phyloP scores from a whole-genome alignment of 92 coral and sea anemone genomes.

The Zoanthus solanderi region DNA sequence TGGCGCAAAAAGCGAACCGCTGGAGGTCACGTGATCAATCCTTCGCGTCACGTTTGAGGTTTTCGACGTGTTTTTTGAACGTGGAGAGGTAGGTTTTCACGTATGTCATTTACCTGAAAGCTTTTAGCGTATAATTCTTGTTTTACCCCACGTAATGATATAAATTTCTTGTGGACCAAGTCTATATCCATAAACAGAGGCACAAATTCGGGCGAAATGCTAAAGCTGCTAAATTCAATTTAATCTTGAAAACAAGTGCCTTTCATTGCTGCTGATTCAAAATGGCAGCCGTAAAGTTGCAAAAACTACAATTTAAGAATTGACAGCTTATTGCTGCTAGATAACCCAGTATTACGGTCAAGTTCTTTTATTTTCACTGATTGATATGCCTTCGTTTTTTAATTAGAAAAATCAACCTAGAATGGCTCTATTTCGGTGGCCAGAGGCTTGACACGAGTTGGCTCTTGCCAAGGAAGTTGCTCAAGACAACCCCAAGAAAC shows the following conservation, averaged over 20 bases:
- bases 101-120: slow-evolving; percentile 61
- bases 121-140: slow-evolving; percentile 56
- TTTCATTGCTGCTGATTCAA: slow-evolving; percentile 46
- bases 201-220: slow-evolving; percentile 46
- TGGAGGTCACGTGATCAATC: slow-evolving; percentile 3
- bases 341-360: slow-evolving; percentile 43
- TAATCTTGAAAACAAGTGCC: slow-evolving; percentile 37
- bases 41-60: slow-evolving; percentile 53
- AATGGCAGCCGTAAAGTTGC: slow-evolving; percentile 50
- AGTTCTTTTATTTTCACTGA: slow-evolving; percentile 33
- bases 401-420: slow-evolving; percentile 43
- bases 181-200: slow-evolving; percentile 46
- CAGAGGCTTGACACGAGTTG: slow-evolving; percentile 39
- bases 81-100: slow-evolving; percentile 64
- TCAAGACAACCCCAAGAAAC: slow-evolving; percentile 46
- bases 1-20: slow-evolving; percentile 44
- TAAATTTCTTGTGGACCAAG: slow-evolving; percentile 36
- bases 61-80: slow-evolving; percentile 48
- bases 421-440: slow-evolving; percentile 59
- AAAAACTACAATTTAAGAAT: slow-evolving; percentile 31
- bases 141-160: slow-evolving; percentile 59
- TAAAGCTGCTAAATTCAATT: slow-evolving; percentile 43
- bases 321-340: slow-evolving; percentile 43
- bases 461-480: slow-evolving; percentile 32
- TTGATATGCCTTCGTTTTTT: slow-evolving; percentile 49